These are phyloP conservation scores for Lacanobia wlatinum DNA, from an alignment of 2,888 invertebrate genomes.

Conservation along the genomic window DNA sequence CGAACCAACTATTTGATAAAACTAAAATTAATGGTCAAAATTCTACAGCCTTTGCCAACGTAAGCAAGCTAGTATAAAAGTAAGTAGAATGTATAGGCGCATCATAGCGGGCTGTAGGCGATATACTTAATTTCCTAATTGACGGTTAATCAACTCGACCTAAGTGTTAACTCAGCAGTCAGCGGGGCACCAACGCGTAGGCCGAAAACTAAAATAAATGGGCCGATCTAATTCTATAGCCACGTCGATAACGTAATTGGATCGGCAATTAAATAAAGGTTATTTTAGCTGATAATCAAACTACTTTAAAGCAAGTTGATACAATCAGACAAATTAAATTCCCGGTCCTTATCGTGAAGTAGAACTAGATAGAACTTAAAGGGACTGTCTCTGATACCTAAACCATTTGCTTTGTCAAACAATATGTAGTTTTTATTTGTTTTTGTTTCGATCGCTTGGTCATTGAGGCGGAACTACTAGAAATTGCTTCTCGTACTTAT, in stretches of 20 bases:
- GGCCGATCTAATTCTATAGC: slow-evolving; percentile 3
- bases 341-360: neutral
- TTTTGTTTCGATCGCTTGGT: neutral
- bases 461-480: neutral
- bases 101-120: no score
- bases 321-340: slow-evolving; percentile 1
- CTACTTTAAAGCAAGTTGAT: neutral
- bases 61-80: no score
- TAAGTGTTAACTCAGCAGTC: neutral
- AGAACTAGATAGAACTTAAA: neutral
- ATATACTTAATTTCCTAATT: no score
- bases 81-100: neutral
- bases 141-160: neutral
- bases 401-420: neutral
- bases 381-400: neutral
- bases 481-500: slow-evolving; percentile 13
- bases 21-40: no score
- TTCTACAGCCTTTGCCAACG: no score
- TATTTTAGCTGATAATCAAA: slow-evolving; percentile 7
- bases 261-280: slow-evolving; percentile 2
- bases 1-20: no score
- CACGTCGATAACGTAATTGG: slow-evolving; percentile 16
- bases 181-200: neutral
- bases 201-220: slow-evolving; percentile 2
- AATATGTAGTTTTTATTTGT: slow-evolving; percentile 1